phyloP scores from a whole-genome alignment of 2,797 vertebrate species.

The Etheostoma perlongum region DNA sequence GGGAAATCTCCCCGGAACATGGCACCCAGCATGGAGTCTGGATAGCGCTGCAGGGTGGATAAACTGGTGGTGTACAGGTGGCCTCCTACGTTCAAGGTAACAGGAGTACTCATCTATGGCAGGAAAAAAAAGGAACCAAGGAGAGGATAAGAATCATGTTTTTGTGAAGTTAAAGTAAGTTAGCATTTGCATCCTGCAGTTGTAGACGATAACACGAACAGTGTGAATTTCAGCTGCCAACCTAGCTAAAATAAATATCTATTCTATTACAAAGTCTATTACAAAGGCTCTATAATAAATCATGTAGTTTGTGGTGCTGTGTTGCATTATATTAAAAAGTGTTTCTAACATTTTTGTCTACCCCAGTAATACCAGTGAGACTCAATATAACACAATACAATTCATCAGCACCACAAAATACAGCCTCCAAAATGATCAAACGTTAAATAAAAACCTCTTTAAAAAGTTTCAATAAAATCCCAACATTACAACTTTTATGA shows the following conservation, averaged over 20 bases:
- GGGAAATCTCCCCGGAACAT: conserved; percentile 99
- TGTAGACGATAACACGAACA: background rate
- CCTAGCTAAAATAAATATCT: background rate
- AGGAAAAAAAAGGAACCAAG: conserved; percentile 7
- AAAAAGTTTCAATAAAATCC: background rate
- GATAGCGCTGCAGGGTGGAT: conserved; percentile 95
- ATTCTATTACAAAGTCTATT: too few relatives aligned
- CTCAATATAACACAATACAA: background rate
- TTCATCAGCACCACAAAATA: background rate
- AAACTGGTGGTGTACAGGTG: conserved; percentile 96
- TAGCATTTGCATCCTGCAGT: background rate
- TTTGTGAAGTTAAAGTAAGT: background rate
- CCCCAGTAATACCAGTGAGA: background rate
- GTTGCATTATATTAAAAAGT: background rate
- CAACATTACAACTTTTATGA: background rate
- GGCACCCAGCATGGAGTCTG: conserved; percentile 98
- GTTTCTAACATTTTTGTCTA: background rate
- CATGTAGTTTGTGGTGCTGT: background rate
- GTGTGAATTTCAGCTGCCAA: background rate
- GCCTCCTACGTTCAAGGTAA: conserved; percentile 98
- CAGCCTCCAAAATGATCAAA: background rate
- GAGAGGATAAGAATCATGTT: conserved; percentile 6
- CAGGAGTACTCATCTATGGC: conserved; percentile 93
- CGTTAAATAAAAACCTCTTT: background rate
- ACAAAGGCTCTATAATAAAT: background rate